Conservation (phyloP, 2,113 vertebrate genomes). For the Corythoichthys intestinalis region DNA sequence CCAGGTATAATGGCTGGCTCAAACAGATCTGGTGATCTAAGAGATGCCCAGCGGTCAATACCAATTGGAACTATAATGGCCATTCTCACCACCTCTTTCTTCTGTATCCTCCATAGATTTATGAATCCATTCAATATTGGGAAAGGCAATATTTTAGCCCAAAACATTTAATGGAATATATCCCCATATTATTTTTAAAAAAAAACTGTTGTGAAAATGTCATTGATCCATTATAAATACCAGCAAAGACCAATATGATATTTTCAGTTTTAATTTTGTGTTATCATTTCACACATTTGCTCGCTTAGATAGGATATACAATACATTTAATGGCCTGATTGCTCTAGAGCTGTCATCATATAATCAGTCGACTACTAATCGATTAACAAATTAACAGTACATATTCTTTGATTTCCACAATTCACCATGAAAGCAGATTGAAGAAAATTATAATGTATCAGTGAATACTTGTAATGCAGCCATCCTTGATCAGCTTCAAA, state of each 20-base stretch:
- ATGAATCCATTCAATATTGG: neutral
- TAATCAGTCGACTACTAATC: too few species aligned
- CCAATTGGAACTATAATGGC: constrained; percentile 92
- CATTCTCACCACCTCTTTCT: constrained; percentile 89
- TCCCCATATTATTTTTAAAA: too few species aligned
- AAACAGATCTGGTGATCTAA: constrained; percentile 91
- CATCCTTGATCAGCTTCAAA: too few species aligned
- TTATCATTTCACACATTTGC: neutral
- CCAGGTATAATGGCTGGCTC: constrained; percentile 96
- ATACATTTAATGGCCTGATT: neutral
- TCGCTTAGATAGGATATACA: neutral
- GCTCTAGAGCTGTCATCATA: too few species aligned
- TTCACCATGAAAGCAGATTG: too few species aligned
- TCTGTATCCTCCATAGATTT: constrained; percentile 83
- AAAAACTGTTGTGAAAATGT: too few species aligned
- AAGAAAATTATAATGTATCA: too few species aligned
- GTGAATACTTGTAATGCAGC: too few species aligned
- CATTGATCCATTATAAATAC: too few species aligned
- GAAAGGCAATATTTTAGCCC: neutral
- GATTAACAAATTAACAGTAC: too few species aligned
- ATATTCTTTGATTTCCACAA: too few species aligned
- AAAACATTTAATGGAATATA: neutral
- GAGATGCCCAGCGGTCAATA: constrained; percentile 92
- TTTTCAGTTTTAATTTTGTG: neutral
- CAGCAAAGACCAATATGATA: too few species aligned